Conservation (phyloP, 37 sponge, comb jelly and placozoan species). For the Diacarnus erythraeanus region DNA sequence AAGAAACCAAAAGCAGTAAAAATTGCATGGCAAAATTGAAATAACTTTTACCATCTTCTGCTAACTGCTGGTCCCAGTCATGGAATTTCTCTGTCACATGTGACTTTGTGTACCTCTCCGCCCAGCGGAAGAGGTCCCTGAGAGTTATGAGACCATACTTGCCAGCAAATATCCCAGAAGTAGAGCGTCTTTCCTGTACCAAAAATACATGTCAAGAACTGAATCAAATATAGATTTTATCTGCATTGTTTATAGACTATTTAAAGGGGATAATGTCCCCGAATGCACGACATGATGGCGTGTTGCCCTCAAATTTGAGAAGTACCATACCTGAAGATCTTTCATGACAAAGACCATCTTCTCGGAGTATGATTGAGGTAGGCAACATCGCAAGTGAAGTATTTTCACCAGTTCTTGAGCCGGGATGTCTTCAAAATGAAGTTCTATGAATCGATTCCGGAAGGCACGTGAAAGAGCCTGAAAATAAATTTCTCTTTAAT, state of each 20-base stretch:
- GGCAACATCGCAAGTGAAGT: slow-evolving; percentile 63
- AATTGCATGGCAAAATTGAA: no score
- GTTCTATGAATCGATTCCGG: slow-evolving; percentile 96
- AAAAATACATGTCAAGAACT: not conserved
- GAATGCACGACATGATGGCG: not conserved
- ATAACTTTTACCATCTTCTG: slow-evolving; percentile 98
- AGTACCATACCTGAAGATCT: slow-evolving; percentile 70
- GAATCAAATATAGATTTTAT: no score
- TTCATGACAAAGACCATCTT: slow-evolving; percentile 94
- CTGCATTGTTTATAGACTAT: no score
- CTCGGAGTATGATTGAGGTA: slow-evolving; percentile 89
- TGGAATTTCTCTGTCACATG: slow-evolving; percentile 22
- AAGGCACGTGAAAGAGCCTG: slow-evolving; percentile 94
- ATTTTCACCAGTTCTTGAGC: slow-evolving; percentile 79
- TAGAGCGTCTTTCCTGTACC: slow-evolving; percentile 56
- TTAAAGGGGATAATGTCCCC: not conserved
- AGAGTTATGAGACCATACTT: slow-evolving; percentile 96
- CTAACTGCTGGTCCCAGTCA: slow-evolving; percentile 98
- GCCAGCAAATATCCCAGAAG: slow-evolving; percentile 94
- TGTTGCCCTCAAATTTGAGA: not conserved
- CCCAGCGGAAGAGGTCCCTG: slow-evolving; percentile 97
- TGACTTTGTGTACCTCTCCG: slow-evolving; percentile 83
- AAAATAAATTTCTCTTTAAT: no score
- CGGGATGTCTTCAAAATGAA: slow-evolving; percentile 97
- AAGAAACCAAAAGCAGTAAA: not conserved